Base-by-base conservation (phyloP, 2,888 invertebrate genomes). In the Eurois occulta region DNA sequence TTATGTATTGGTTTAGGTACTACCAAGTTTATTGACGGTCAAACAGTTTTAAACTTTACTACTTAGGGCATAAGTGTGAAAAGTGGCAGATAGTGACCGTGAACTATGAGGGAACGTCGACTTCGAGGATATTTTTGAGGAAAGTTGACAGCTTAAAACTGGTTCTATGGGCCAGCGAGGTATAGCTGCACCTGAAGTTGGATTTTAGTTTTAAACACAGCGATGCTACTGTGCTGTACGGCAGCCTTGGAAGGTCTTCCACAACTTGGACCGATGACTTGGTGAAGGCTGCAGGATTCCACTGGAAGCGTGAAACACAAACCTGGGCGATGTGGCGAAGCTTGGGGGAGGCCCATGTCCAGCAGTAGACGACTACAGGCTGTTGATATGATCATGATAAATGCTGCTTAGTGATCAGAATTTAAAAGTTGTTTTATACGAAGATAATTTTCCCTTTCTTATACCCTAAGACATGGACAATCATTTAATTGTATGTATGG, bases 1-100 rank as follows among this genome's bases (percentile, higher is more conserved):
- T 62, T 60, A 24, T 52, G 28, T 66, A 70, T 85, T 78, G 73
- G n/a, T 84, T 73, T 68, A 62, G 68, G 62, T 64, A 65, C 48
- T 38, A 35, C 35, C 4, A 35, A 35, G 35, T 35, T 35, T 6
- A 35, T 6, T 35, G 35, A 35, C 35, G 35, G 35, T 35, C 35
- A 6, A 35, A 4, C 35, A 35, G 35, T 35, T 35, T 4, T n/a
- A n/a, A n/a, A n/a, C n/a, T n/a, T 35, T 35, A 4, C 4, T 35
- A 35, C 35, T 35, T 35, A 35, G 4, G 4, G 35, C 35, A 35
- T 35, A 35, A 35, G 35, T 35, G 35, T 35, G 35, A 35, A 35
- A 35, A 35, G 2, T 35, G 35, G 35, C 35, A 35, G 35, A 4
- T 6, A 4, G 35, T 35, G 35, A 35, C 35, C 35, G 35, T 35